phyloP scores from a whole-genome alignment of 2,113 vertebrate genomes.

The Agelaius phoeniceus region DNA sequence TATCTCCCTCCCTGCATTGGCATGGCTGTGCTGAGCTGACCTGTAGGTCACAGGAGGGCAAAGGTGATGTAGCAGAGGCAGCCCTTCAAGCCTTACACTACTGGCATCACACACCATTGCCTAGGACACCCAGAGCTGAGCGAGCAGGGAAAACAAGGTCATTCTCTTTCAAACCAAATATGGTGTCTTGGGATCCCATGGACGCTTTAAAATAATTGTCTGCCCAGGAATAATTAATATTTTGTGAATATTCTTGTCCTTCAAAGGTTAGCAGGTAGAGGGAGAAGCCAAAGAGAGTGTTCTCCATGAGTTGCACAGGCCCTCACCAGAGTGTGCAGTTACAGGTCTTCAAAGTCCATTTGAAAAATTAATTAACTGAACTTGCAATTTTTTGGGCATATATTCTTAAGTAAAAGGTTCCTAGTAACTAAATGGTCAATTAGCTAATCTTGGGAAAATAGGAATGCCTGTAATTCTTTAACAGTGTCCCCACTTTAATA shows the following conservation, averaged over 20 bases:
- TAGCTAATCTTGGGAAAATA: background rate
- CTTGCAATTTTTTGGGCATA: background rate
- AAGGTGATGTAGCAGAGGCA: background rate
- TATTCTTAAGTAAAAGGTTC: background rate
- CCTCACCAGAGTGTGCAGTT: too few species aligned
- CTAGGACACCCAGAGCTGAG: accelerated
- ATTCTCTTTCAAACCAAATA: background rate
- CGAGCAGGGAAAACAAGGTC: background rate
- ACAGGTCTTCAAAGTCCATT: background rate
- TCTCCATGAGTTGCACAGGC: background rate
- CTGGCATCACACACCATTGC: background rate
- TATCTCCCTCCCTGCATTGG: background rate
- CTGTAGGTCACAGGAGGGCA: background rate
- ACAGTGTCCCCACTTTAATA: background rate
- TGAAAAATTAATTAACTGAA: background rate
- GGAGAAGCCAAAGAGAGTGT: background rate
- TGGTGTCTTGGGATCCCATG: background rate
- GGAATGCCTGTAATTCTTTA: background rate
- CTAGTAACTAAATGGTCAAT: background rate
- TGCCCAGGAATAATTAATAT: background rate
- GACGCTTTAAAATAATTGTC: background rate
- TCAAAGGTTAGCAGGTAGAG: background rate
- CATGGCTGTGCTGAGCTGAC: background rate
- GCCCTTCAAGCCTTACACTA: background rate
- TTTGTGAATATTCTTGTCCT: background rate